phyloP scores from a whole-genome alignment of 2,797 vertebrate species.

The Enteromius radiatus region DNA sequence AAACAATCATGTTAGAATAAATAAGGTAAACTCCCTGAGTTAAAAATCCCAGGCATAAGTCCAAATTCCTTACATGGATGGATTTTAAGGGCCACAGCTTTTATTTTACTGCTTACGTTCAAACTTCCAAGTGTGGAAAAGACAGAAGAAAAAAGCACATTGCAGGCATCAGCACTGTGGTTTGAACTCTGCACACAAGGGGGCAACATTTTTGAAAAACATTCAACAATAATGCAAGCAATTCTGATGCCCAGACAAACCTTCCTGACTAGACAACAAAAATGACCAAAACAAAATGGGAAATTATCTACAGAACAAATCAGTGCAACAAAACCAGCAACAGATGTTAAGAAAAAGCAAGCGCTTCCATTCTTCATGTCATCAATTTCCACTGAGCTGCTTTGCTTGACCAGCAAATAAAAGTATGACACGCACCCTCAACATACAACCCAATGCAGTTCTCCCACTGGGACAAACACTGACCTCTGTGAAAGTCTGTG shows the following conservation, averaged over 20 bases:
- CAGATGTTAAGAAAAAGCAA: constrained; percentile 21
- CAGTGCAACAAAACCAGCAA: constrained; percentile 1
- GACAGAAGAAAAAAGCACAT: constrained; percentile 21
- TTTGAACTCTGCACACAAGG: constrained; percentile 54
- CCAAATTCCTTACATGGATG: constrained; percentile 62
- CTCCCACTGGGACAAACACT: neutral
- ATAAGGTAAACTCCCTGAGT: constrained; percentile 68
- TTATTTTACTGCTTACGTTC: constrained; percentile 32
- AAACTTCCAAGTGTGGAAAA: constrained; percentile 29
- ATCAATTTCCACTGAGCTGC: neutral
- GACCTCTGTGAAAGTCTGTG: neutral
- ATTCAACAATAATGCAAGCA: constrained; percentile 22
- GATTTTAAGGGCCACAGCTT: constrained; percentile 51
- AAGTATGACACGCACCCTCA: constrained; percentile 7
- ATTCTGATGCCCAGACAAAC: constrained; percentile 19
- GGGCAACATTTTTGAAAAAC: constrained; percentile 48
- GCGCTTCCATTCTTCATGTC: neutral
- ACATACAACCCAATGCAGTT: neutral
- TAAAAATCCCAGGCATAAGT: constrained; percentile 61
- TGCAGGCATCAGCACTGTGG: constrained; percentile 11
- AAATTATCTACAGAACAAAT: constrained; percentile 13
- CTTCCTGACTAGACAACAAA: constrained; percentile 9
- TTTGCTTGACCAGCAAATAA: constrained; percentile 34
- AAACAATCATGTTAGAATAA: constrained; percentile 74
- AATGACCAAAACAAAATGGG: neutral